A percentile compares a stretch with the other conserved stretches of the same genome.
Conservation (phyloP, 30 jellyfish, hydroid and myxozoan species). For the Phacellophora camtschatica region DNA sequence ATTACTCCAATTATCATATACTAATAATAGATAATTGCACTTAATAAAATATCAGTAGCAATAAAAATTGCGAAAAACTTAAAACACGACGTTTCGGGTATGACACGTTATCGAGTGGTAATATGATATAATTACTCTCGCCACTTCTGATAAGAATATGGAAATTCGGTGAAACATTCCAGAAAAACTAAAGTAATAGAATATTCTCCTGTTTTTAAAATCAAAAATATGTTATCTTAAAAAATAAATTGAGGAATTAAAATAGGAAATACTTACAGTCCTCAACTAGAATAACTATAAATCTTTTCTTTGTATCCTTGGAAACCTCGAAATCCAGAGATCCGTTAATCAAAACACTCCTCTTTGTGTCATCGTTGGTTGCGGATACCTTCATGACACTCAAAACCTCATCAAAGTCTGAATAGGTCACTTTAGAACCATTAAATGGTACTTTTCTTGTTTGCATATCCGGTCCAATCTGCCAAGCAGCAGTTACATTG, state of each 20-base stretch:
- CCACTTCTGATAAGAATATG: too few relatives aligned
- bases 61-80: too few relatives aligned
- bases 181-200: too few relatives aligned
- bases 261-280: not conserved
- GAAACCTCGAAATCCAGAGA: not conserved
- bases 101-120: too few relatives aligned
- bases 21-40: too few relatives aligned
- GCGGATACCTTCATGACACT: not conserved
- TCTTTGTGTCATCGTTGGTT: not conserved
- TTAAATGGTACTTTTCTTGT: not conserved
- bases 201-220: too few relatives aligned
- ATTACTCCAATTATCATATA: too few relatives aligned
- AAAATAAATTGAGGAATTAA: not conserved
- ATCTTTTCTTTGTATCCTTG: not conserved
- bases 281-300: not conserved
- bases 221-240: too few relatives aligned
- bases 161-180: too few relatives aligned
- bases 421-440: not conserved
- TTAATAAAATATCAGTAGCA: too few relatives aligned
- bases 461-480: not conserved
- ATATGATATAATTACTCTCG: too few relatives aligned
- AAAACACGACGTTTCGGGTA: too few relatives aligned
- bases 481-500: not conserved
- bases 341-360: conserved; percentile 5
- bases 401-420: not conserved